Conservation (phyloP, 2,113 vertebrate genomes). For the Neopipo cinnamomea region DNA sequence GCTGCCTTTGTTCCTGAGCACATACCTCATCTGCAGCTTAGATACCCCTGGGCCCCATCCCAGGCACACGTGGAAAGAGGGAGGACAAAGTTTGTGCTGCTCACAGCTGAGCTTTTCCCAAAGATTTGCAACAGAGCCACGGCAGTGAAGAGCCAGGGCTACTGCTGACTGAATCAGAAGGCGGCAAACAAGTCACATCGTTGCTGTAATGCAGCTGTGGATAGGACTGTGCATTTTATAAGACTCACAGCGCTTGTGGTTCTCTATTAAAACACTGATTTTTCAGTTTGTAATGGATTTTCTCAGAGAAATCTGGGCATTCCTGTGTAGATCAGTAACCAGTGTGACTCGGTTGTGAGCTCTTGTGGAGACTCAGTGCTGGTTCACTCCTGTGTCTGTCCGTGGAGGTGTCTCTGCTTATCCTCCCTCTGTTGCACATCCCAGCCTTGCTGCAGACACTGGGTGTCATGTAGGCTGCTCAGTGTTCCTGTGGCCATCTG, state of each 20-base stretch:
- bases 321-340: neutral
- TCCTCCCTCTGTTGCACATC: neutral
- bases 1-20: conserved; percentile 13
- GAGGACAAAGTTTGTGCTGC: neutral
- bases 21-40: neutral
- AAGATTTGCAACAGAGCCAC: neutral
- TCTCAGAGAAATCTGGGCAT: neutral
- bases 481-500: neutral
- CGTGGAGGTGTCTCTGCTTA: neutral
- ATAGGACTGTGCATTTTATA: neutral
- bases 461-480: neutral
- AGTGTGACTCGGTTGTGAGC: neutral
- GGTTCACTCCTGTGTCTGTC: neutral
- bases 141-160: neutral
- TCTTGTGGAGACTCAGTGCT: neutral
- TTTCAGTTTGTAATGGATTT: neutral
- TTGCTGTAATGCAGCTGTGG: neutral
- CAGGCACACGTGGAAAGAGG: neutral
- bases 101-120: neutral
- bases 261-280: neutral
- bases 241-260: neutral
- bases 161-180: neutral
- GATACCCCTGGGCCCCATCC: neutral
- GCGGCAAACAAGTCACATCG: neutral
- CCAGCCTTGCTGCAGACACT: neutral